Conservation (phyloP, 2,113 vertebrate species). For the Sylvilagus bachmani region DNA sequence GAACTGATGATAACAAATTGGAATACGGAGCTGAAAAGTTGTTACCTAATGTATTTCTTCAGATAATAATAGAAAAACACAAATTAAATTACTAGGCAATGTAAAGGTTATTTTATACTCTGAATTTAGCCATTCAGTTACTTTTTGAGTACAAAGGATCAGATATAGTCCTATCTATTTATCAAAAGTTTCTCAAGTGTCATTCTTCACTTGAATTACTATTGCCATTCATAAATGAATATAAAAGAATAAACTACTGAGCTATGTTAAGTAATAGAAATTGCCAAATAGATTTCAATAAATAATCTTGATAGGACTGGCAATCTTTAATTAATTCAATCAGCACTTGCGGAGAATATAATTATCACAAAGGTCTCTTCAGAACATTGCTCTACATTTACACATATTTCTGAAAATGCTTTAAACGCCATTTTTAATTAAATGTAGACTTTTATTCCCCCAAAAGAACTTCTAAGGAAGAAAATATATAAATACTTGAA, state of each 20-base stretch:
- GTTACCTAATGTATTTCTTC: slow-evolving; percentile 37
- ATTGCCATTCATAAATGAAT: not conserved
- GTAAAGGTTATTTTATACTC: slow-evolving; percentile 37
- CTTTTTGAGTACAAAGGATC: slow-evolving; percentile 18
- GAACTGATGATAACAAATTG: not conserved
- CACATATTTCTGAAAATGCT: slow-evolving; percentile 17
- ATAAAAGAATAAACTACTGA: slow-evolving; percentile 48
- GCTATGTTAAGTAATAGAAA: not conserved
- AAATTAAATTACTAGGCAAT: slow-evolving; percentile 56
- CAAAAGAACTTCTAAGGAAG: slow-evolving; percentile 68
- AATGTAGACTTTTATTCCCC: slow-evolving; percentile 28
- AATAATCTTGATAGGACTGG: slow-evolving; percentile 66
- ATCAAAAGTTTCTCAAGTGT: slow-evolving; percentile 54
- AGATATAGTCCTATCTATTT: slow-evolving; percentile 16
- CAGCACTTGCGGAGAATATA: slow-evolving; percentile 40
- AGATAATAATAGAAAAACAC: slow-evolving; percentile 62
- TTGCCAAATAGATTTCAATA: slow-evolving; percentile 52
- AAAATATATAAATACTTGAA: slow-evolving; percentile 60
- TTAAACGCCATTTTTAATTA: slow-evolving; percentile 64
- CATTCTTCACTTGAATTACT: slow-evolving; percentile 55
- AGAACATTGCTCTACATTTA: slow-evolving; percentile 53
- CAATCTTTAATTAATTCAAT: slow-evolving; percentile 74
- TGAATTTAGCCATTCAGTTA: slow-evolving; percentile 6
- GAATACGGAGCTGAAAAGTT: slow-evolving; percentile 38
- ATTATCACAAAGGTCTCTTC: slow-evolving; percentile 45